These are phyloP conservation scores for Gobiocypris rarus DNA, from an alignment of 2,113 vertebrate species.

Conservation along the genomic window DNA sequence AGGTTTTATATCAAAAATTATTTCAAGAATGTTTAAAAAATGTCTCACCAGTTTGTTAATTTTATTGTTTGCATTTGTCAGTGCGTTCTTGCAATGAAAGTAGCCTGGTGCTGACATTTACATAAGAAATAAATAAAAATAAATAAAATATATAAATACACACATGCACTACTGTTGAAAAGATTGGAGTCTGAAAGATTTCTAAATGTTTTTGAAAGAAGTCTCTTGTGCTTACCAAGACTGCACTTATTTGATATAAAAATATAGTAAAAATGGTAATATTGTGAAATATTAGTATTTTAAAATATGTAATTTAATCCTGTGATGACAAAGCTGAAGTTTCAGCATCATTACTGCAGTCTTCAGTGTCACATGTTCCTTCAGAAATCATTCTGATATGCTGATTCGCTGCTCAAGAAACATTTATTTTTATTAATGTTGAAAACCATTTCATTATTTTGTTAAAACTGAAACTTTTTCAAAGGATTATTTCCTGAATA, in stretches of 20 bases:
- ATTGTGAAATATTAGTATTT: neutral
- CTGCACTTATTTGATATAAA: neutral
- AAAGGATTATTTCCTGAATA: neutral
- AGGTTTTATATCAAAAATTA: neutral
- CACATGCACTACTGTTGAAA: neutral
- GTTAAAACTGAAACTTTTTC: neutral
- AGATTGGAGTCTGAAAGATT: neutral
- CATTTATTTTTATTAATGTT: neutral
- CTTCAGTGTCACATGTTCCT: neutral
- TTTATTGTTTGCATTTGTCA: too few species aligned
- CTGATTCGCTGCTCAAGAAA: neutral
- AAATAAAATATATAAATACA: neutral
- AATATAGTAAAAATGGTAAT: neutral
- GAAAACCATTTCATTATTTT: neutral
- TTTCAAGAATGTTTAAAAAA: neutral
- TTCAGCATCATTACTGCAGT: neutral
- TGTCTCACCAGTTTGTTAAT: neutral
- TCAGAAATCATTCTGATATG: neutral
- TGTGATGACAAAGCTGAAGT: neutral
- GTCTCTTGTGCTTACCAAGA: neutral
- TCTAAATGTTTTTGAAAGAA: neutral
- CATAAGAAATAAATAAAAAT: too few species aligned
- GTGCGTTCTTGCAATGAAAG: neutral
- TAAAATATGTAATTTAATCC: neutral
- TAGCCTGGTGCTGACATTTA: neutral